phyloP scores from a whole-genome alignment of 2,888 invertebrate genomes.

The Acronicta aceris region DNA sequence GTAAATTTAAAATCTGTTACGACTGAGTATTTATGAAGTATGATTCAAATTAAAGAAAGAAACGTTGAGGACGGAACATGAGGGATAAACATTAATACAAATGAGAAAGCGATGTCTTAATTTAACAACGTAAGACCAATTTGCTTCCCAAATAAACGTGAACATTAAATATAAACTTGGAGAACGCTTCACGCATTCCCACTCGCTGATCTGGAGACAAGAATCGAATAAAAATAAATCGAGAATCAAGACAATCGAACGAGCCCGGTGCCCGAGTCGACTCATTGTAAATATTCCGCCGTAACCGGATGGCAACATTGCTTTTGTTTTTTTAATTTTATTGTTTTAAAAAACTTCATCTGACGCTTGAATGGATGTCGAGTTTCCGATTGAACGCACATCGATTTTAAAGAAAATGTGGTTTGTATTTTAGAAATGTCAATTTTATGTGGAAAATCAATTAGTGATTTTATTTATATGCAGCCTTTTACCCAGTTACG shows the following conservation, averaged over 20 bases:
- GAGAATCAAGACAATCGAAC: conserved; percentile 77
- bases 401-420: conserved; percentile 41
- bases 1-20: conserved; percentile 15
- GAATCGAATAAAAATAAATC: conserved; percentile 75
- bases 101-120: conserved; percentile 52
- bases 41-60: conserved; percentile 37
- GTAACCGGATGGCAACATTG: conserved; percentile 62
- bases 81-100: conserved; percentile 47
- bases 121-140: conserved; percentile 52
- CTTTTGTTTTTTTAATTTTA: conserved; percentile 53
- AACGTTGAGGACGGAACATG: conserved; percentile 14
- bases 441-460: conserved; percentile 25
- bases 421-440: conserved; percentile 27
- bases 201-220: conserved; percentile 63
- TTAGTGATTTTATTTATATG: conserved; percentile 3
- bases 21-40: conserved; percentile 38
- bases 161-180: conserved; percentile 59
- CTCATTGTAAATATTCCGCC: conserved; percentile 66
- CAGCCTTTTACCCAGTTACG: no score
- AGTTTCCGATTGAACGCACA: conserved; percentile 51
- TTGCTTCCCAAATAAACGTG: conserved; percentile 55
- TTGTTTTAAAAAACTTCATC: conserved; percentile 53
- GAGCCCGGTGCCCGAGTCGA: conserved; percentile 58
- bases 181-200: conserved; percentile 66
- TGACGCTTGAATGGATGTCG: conserved; percentile 57